Conservation (phyloP, 2,797 vertebrate species). For the Chaunax sp. region DNA sequence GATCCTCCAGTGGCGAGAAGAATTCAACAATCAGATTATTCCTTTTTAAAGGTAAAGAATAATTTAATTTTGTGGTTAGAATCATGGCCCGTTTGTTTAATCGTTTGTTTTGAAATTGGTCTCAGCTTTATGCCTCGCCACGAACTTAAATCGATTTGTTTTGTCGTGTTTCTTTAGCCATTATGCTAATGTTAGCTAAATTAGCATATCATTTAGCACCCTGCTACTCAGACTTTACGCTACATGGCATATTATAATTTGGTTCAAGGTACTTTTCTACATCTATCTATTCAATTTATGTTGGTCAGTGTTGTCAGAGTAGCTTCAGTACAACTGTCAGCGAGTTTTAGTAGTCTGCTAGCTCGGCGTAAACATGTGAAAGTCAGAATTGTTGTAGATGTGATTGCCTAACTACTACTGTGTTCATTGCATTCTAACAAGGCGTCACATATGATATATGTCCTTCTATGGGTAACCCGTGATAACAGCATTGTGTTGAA, state of each 20-base stretch:
- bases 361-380: slow-evolving; percentile 9
- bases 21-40: slow-evolving; percentile 21
- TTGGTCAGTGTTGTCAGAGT: rapidly evolving
- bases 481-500: not conserved
- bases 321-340: not conserved
- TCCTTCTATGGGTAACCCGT: not conserved
- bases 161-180: slow-evolving; percentile 13
- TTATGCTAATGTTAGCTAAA: slow-evolving; percentile 59
- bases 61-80: rapidly evolving
- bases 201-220: slow-evolving; percentile 33
- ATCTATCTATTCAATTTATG: not conserved
- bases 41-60: slow-evolving; percentile 51
- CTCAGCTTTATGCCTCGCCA: not conserved
- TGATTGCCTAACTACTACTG: slow-evolving; percentile 9
- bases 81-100: rapidly evolving
- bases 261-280: rapidly evolving
- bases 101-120: not conserved
- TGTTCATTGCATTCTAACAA: not conserved
- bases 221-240: not conserved
- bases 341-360: not conserved
- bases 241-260: not conserved
- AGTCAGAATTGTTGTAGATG: slow-evolving; percentile 18
- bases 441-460: slow-evolving; percentile 9
- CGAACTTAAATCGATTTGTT: not conserved
- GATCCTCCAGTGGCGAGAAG: slow-evolving; percentile 15